A percentile compares a stretch with the other conserved stretches of the same genome.
Evolutionary conservation across 2,888 invertebrate species (phyloP).

Genomic region (Netelia melanura): DNA sequence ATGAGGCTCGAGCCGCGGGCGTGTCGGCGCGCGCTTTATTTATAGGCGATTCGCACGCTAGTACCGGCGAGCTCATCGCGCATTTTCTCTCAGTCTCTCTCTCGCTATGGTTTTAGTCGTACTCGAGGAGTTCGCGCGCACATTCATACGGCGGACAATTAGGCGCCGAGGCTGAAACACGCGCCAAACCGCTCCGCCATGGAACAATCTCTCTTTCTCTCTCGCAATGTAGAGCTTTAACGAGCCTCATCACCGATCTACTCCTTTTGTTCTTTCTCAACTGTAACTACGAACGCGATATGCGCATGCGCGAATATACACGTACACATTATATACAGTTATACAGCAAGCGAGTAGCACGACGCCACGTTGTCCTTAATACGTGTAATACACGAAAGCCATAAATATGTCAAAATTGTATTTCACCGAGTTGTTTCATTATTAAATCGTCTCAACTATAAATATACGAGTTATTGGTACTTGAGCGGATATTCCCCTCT

Average conservation of each 20-base stretch:
- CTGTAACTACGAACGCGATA: constrained; percentile 12
- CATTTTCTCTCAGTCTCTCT: constrained; percentile 56
- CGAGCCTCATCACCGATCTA: constrained; percentile 54
- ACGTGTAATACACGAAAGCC: constrained; percentile 32
- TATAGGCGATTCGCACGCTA: constrained; percentile 79
- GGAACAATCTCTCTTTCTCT: too few relatives aligned
- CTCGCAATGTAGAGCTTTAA: constrained; percentile 51
- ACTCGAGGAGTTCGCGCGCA: constrained; percentile 22
- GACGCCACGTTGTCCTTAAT: constrained; percentile 15
- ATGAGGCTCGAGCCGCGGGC: constrained; percentile 62
- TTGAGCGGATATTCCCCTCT: not conserved
- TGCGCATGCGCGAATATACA: not conserved
- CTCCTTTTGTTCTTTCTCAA: constrained; percentile 45
- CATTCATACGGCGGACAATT: constrained; percentile 66
- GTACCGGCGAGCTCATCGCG: constrained; percentile 29
- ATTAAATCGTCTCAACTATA: not conserved
- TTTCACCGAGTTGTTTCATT: constrained; percentile 10
- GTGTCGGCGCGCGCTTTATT: constrained; percentile 75
- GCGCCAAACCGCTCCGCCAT: constrained; percentile 33
- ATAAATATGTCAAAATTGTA: constrained; percentile 46
- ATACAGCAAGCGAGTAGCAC: not conserved
- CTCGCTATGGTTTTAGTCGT: constrained; percentile 34
- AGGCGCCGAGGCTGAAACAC: constrained; percentile 66
- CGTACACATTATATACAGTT: not conserved
- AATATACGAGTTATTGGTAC: not conserved